Evolutionary conservation across 2,113 vertebrate genomes (phyloP), one percentile per base, ranked within the genome.

Genomic region (Asarcornis scutulata): DNA sequence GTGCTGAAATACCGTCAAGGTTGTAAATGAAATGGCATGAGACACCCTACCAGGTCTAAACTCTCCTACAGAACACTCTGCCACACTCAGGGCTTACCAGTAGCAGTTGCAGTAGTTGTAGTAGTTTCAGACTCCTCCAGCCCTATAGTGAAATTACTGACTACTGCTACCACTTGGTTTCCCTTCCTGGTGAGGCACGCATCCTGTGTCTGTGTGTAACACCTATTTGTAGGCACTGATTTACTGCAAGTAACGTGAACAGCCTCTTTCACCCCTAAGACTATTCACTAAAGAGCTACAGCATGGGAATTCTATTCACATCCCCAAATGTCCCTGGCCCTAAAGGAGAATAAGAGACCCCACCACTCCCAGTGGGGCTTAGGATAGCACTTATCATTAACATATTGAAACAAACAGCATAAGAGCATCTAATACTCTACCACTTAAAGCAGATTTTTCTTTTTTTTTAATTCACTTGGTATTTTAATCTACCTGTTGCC

Each of bases 41-140:
- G 26, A 83, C 12, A 27, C 66, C 75, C 44, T 11, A 26, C 27
- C 38, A 66, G 63, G 31, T 50, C 36, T 69, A 31, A 64, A 22
- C 16, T 56, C 52, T 84, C 56, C 56, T 52, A 6, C 8, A 72
- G 40, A 34, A 1, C 2, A 26, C 50, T 78, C 72, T 76, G 84
- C 55, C 71, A 42, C n/a, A 31, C 10, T 25, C 8, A 2, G 32
- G 56, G 55, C 32, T 89, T 68, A 79, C 50, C 62, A 50, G 44
- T 0, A 48, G 36, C 6, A 46, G 31, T 4, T 48, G 56, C 1
- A 4, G 56, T 0, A 48, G 42, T 5, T 40, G 29, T 5, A 42
- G 62, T 1, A 4, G 32, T 46, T 76, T 55, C 32, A 53, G 75
- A 62, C 22, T 53, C 14, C 69, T 86, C 38, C 0, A 1, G n/a